Conservation (phyloP, 2,888 invertebrate genomes). For the Eumerus sabulonum region DNA sequence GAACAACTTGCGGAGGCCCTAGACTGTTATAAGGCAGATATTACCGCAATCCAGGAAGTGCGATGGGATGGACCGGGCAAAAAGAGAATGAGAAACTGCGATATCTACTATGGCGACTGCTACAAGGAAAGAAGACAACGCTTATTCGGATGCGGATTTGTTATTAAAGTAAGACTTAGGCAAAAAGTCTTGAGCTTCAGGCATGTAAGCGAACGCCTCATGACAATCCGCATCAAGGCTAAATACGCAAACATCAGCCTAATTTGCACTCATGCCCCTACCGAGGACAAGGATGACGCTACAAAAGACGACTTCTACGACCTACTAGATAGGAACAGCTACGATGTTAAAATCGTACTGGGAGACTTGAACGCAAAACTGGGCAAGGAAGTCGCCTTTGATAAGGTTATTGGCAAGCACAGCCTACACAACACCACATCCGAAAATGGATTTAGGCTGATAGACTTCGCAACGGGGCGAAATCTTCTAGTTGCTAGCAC, state of each 20-base stretch:
- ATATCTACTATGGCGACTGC: slow-evolving; percentile 1
- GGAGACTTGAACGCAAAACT: no score
- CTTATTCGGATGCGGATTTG: slow-evolving; percentile 7
- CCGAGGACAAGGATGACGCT: not conserved
- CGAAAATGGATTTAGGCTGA: no score
- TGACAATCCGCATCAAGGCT: not conserved
- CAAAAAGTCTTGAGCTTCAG: not conserved
- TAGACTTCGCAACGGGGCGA: no score
- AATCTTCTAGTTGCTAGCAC: no score
- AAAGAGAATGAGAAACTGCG: not conserved
- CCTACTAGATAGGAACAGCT: no score
- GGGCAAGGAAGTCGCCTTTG: no score
- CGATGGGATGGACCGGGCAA: slow-evolving; percentile 3
- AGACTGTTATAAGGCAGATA: slow-evolving; percentile 4
- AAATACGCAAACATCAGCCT: slow-evolving; percentile 1
- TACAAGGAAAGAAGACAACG: not conserved
- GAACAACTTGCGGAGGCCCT: not conserved
- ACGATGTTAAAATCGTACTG: no score
- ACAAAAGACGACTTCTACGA: no score
- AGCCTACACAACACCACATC: no score
- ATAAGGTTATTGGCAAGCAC: no score
- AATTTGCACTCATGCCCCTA: not conserved
- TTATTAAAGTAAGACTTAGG: slow-evolving; percentile 1
- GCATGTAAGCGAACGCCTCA: slow-evolving; percentile 1
- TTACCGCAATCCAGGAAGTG: slow-evolving; percentile 4